Evolutionary conservation across 1,140 invertebrate genomes (phyloP).

Genomic region (Stegodyphus mimosarum): DNA sequence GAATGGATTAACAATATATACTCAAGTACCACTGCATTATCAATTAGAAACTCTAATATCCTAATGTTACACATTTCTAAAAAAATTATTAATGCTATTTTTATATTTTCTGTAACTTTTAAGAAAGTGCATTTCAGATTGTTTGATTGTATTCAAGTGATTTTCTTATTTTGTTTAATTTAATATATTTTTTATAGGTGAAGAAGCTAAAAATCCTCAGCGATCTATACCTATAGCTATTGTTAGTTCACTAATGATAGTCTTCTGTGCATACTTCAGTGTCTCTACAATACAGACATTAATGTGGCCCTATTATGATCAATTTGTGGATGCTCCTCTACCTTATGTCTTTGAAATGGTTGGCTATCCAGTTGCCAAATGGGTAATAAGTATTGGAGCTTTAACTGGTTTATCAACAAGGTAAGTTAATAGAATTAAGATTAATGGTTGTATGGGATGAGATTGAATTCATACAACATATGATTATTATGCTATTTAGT

Average conservation of each 20-base stretch:
- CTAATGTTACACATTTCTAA: too few species aligned
- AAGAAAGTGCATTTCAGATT: too few species aligned
- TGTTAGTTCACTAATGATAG: constrained; percentile 80
- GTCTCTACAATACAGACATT: constrained; percentile 87
- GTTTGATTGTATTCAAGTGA: too few species aligned
- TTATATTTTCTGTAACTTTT: too few species aligned
- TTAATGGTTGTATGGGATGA: too few species aligned
- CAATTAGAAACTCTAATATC: too few species aligned
- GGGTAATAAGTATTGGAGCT: constrained; percentile 83
- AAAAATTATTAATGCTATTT: too few species aligned
- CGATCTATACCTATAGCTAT: constrained; percentile 87
- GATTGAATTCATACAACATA: too few species aligned
- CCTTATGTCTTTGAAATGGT: constrained; percentile 79
- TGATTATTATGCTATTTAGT: too few species aligned
- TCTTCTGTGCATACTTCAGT: constrained; percentile 86
- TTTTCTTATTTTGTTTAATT: not conserved
- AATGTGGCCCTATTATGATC: constrained; percentile 85
- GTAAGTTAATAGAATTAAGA: constrained; percentile 65
- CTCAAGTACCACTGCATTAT: too few species aligned
- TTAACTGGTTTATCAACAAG: constrained; percentile 79
- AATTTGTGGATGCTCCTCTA: constrained; percentile 75
- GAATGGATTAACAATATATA: too few species aligned
- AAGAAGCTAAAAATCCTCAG: constrained; percentile 91
- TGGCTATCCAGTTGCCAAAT: constrained; percentile 78
- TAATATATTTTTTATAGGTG: constrained; percentile 68